Evolutionary conservation across 1,140 invertebrate genomes (phyloP).

Genomic region (Drosophila watanabei): DNA sequence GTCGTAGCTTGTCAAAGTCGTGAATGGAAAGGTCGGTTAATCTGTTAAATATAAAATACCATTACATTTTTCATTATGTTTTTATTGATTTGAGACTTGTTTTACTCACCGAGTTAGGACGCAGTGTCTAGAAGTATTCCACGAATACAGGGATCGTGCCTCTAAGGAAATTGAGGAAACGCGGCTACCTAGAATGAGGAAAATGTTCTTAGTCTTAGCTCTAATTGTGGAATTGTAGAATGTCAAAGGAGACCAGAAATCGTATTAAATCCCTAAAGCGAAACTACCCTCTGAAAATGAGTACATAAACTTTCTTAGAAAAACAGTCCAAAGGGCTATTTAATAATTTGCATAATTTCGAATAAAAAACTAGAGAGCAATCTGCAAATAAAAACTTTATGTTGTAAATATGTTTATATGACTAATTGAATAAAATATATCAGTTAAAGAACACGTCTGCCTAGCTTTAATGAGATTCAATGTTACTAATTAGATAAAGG

Average conservation of each 20-base stretch:
- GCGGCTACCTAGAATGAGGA: conserved; percentile 89
- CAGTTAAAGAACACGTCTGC: conserved; percentile 2
- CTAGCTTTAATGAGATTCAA: conserved; percentile 22
- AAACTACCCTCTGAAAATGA: background rate
- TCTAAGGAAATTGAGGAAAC: conserved; percentile 92
- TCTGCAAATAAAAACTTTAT: no score
- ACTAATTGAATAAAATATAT: background rate
- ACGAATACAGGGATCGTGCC: conserved; percentile 94
- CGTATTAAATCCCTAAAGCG: background rate
- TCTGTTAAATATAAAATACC: conserved; percentile 75
- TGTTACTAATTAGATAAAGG: conserved; percentile 40
- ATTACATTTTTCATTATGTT: background rate
- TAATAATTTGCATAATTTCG: background rate
- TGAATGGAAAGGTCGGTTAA: conserved; percentile 92
- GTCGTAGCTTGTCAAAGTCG: conserved; percentile 91
- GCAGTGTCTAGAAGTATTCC: conserved; percentile 95
- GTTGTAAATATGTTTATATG: background rate
- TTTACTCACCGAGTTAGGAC: conserved; percentile 88
- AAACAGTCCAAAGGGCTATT: background rate
- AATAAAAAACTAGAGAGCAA: no score
- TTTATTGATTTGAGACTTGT: background rate
- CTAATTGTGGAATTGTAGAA: background rate
- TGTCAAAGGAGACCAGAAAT: background rate
- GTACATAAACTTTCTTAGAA: no score
- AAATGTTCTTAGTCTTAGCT: background rate